These are phyloP conservation scores for Sinelater perroti DNA, from an alignment of 2,888 invertebrate species.

Conservation along the genomic window DNA sequence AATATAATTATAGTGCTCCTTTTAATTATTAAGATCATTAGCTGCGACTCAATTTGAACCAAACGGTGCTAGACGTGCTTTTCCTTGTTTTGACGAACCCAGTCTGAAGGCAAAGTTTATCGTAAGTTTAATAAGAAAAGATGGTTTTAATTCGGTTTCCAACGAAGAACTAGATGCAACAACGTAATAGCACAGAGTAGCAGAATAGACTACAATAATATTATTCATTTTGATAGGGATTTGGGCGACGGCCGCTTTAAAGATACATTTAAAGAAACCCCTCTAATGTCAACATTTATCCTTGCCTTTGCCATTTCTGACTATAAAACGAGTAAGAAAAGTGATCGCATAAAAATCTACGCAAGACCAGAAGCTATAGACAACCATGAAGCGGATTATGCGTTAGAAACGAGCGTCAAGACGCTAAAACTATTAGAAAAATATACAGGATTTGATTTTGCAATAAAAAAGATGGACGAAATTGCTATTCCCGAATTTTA, in stretches of 20 bases:
- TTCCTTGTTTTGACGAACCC: conserved; percentile 79
- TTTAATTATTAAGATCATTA: too few relatives aligned
- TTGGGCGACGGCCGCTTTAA: conserved; percentile 20
- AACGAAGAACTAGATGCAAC: conserved; percentile 12
- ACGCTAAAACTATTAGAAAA: conserved; percentile 63
- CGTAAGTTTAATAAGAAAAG: conserved; percentile 68
- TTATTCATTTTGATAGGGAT: conserved; percentile 10
- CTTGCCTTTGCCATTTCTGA: conserved; percentile 76
- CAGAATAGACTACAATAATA: background rate
- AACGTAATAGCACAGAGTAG: conserved; percentile 5
- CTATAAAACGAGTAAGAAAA: conserved; percentile 56
- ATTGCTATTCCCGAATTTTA: conserved; percentile 78
- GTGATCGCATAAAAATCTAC: conserved; percentile 46
- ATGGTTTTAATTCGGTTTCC: conserved; percentile 37
- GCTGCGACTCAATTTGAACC: conserved; percentile 75
- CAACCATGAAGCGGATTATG: conserved; percentile 55
- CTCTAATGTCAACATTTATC: conserved; percentile 79
- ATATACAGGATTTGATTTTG: conserved; percentile 66
- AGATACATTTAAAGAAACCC: conserved; percentile 28
- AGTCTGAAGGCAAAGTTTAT: conserved; percentile 59
- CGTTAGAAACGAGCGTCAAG: conserved; percentile 59
- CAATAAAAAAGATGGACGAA: conserved; percentile 72
- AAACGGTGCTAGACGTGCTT: conserved; percentile 71
- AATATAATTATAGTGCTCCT: too few relatives aligned
- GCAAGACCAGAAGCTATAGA: conserved; percentile 48